These are phyloP conservation scores for Bos indicus DNA, from an alignment of 2,113 vertebrate species.

Conservation along the genomic window DNA sequence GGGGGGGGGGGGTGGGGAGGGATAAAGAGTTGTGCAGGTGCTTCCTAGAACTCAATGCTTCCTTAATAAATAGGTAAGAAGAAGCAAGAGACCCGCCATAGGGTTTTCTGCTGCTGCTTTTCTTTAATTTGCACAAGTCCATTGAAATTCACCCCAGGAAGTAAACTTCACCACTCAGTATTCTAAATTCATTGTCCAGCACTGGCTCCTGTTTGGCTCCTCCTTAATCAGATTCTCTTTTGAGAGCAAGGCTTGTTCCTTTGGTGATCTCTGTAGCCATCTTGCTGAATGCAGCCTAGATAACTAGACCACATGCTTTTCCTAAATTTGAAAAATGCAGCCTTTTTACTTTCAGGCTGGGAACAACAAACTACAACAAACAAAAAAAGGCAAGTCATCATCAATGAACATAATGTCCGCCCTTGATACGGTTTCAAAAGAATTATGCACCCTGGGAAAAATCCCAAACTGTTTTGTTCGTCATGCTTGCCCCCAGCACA, in stretches of 20 bases:
- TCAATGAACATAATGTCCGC: background rate
- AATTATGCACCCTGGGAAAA: background rate
- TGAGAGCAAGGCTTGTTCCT: background rate
- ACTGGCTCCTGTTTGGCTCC: background rate
- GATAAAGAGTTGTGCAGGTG: background rate
- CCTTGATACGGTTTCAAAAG: background rate
- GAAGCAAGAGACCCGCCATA: background rate
- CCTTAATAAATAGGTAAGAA: background rate
- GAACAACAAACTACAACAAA: background rate
- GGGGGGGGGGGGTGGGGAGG: no score
- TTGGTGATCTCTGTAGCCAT: background rate
- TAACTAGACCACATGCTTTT: background rate
- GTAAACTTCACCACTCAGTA: background rate
- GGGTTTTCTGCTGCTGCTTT: background rate
- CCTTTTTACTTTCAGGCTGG: background rate
- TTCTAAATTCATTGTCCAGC: background rate
- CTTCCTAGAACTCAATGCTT: background rate
- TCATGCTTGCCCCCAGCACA: background rate
- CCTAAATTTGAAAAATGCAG: background rate
- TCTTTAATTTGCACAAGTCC: slow-evolving; percentile 11
- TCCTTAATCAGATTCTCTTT: slow-evolving; percentile 16
- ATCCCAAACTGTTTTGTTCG: background rate
- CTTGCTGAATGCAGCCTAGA: background rate
- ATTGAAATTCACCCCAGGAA: slow-evolving; percentile 20
- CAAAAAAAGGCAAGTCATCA: background rate